These are phyloP conservation scores for Pachymerium ferrugineum DNA, from an alignment of 2,888 invertebrate genomes.

Conservation along the genomic window DNA sequence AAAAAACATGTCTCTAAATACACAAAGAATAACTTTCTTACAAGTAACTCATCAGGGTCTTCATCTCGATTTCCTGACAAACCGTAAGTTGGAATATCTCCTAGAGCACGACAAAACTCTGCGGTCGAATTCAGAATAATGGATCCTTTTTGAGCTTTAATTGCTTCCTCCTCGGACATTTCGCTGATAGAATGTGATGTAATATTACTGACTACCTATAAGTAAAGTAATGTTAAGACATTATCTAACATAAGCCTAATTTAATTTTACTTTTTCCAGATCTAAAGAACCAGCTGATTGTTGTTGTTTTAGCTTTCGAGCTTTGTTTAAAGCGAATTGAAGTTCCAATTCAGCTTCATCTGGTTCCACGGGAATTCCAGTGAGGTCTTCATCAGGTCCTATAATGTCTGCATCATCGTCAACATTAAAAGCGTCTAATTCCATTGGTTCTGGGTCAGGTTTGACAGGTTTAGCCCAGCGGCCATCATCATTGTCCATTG, in stretches of 20 bases:
- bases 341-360: constrained; percentile 66
- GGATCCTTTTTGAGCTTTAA: constrained; percentile 29
- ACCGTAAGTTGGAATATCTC: constrained; percentile 92
- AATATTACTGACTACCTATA: neutral
- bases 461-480: neutral
- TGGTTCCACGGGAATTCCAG: constrained; percentile 60
- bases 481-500: neutral
- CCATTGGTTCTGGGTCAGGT: constrained; percentile 1
- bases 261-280: neutral
- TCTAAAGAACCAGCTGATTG: constrained; percentile 39
- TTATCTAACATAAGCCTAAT: too few species aligned
- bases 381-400: constrained; percentile 47
- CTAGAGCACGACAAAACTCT: constrained; percentile 91
- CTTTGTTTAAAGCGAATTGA: constrained; percentile 62
- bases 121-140: constrained; percentile 89
- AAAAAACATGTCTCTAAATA: neutral
- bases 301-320: constrained; percentile 61
- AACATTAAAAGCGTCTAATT: neutral
- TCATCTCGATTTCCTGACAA: constrained; percentile 83
- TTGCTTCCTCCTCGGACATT: neutral
- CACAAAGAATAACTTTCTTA: constrained; percentile 41
- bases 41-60: constrained; percentile 63
- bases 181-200: neutral
- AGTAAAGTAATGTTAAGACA: neutral
- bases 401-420: constrained; percentile 23